phyloP scores from a whole-genome alignment of 2,888 invertebrate genomes.

The Eupithecia exiguata region DNA sequence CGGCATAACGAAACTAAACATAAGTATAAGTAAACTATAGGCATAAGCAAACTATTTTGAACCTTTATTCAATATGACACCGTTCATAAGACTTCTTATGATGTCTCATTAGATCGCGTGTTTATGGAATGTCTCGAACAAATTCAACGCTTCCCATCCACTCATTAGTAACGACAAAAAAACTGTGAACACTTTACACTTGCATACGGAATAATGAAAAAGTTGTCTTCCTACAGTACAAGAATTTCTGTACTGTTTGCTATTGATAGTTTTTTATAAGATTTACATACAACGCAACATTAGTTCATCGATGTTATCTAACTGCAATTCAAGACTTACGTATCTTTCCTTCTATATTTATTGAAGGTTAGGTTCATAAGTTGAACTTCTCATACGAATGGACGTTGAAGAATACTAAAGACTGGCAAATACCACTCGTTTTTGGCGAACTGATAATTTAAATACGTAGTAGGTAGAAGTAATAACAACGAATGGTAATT shows the following conservation, averaged over 20 bases:
- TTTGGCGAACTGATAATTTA: too few relatives aligned
- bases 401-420: too few relatives aligned
- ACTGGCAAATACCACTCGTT: too few relatives aligned
- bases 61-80: neutral
- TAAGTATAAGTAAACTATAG: too few relatives aligned
- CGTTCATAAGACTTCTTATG: neutral
- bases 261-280: slow-evolving; percentile 20
- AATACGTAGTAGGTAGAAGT: too few relatives aligned
- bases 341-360: neutral
- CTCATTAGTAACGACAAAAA: slow-evolving; percentile 20
- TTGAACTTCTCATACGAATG: neutral
- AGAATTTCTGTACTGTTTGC: slow-evolving; percentile 21
- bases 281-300: slow-evolving; percentile 28
- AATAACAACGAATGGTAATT: too few relatives aligned
- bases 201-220: slow-evolving; percentile 10
- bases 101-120: slow-evolving; percentile 21
- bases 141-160: slow-evolving; percentile 32
- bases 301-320: slow-evolving; percentile 16
- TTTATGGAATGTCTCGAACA: slow-evolving; percentile 28
- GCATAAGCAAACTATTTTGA: neutral
- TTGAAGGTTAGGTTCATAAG: neutral
- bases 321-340: neutral
- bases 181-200: slow-evolving; percentile 30
- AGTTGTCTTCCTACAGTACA: slow-evolving; percentile 29
- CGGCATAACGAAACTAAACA: too few relatives aligned